These are phyloP conservation scores for Synanthedon andrenaeformis DNA, from an alignment of 2,888 invertebrate species.

Conservation along the genomic window DNA sequence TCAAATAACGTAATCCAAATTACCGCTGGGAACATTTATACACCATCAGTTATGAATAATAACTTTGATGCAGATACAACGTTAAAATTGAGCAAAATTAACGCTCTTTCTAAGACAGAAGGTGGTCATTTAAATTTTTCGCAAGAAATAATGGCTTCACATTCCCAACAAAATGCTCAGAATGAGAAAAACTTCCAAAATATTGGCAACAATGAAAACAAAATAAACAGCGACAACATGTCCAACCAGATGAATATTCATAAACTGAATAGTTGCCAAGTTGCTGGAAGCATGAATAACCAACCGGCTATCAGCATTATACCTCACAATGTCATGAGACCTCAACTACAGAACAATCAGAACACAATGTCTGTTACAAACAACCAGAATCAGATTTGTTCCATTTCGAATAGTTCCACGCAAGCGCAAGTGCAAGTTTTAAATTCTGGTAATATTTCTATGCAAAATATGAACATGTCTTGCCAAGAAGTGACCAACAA, in stretches of 20 bases:
- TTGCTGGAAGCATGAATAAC: conserved; percentile 36
- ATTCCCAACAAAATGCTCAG: conserved; percentile 55
- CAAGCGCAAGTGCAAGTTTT: conserved; percentile 54
- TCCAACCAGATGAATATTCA: conserved; percentile 50
- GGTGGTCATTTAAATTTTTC: conserved; percentile 61
- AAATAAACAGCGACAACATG: conserved; percentile 39
- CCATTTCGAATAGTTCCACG: conserved; percentile 38
- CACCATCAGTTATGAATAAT: conserved; percentile 48
- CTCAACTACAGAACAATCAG: conserved; percentile 46
- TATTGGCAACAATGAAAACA: conserved; percentile 48
- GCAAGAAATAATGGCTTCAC: conserved; percentile 61
- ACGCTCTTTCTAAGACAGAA: conserved; percentile 58
- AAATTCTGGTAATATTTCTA: conserved; percentile 49
- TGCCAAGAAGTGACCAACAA: conserved; percentile 53
- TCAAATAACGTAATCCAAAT: conserved; percentile 62
- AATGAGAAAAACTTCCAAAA: conserved; percentile 60
- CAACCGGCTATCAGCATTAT: conserved; percentile 55
- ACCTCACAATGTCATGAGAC: conserved; percentile 51
- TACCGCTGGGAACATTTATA: conserved; percentile 58
- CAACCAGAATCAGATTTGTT: conserved; percentile 57
- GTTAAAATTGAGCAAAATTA: conserved; percentile 57
- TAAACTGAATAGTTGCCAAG: conserved; percentile 58
- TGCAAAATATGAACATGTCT: conserved; percentile 53
- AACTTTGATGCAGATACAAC: conserved; percentile 63
- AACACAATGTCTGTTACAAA: conserved; percentile 41